Evolutionary conservation across 1,140 invertebrate species (phyloP).

Genomic region (Penaeus indicus): DNA sequence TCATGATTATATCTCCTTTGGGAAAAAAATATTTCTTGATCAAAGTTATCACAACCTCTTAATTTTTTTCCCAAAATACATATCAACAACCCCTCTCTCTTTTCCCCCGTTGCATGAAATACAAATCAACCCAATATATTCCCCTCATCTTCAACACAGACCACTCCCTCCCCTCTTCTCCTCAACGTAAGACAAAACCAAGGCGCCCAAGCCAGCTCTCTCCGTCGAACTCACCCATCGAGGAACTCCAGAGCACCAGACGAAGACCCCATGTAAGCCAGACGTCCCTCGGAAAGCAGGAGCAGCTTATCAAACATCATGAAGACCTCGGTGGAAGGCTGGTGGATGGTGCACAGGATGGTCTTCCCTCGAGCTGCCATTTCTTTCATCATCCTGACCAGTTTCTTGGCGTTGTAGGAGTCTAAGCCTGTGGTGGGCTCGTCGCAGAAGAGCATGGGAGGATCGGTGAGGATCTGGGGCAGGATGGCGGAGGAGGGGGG

Average conservation of each 20-base stretch:
- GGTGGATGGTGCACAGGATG: constrained; percentile 88
- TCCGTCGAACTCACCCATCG: constrained; percentile 67
- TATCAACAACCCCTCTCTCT: too few relatives aligned
- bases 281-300: constrained; percentile 81
- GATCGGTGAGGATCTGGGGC: constrained; percentile 75
- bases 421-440: constrained; percentile 77
- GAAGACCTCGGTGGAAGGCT: constrained; percentile 87
- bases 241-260: constrained; percentile 71
- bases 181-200: neutral
- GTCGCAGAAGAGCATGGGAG: constrained; percentile 75
- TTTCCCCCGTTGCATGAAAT: too few relatives aligned
- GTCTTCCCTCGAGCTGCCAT: constrained; percentile 80
- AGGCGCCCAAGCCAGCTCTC: too few relatives aligned
- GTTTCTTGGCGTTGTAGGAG: constrained; percentile 74
- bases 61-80: too few relatives aligned
- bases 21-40: too few relatives aligned
- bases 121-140: too few relatives aligned
- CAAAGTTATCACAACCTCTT: too few relatives aligned
- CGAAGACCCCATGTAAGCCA: constrained; percentile 82
- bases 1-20: too few relatives aligned
- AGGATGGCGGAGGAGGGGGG: constrained; percentile 69
- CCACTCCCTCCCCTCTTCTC: too few relatives aligned
- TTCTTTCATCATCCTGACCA: constrained; percentile 76
- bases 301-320: constrained; percentile 85
- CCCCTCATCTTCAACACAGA: too few relatives aligned